Percentiles rank a stretch among this genome's conserved stretches.
Evolutionary conservation across 30 jellyfish, hydroid and myxozoan species (phyloP).

Genomic region (Hydractinia echinata): DNA sequence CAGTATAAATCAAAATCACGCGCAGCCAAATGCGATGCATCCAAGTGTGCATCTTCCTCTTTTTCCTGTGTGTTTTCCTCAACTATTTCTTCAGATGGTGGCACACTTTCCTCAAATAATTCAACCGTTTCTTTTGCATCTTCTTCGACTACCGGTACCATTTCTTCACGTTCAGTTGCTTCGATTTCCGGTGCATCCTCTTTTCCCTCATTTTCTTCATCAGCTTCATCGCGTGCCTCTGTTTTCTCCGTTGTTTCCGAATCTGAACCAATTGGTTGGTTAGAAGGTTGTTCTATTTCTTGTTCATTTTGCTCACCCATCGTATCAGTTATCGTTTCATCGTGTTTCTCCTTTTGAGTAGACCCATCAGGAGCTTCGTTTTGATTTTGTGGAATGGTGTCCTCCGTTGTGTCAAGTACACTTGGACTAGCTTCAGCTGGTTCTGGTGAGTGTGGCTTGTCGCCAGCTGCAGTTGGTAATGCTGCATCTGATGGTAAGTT

Average conservation of each 20-base stretch:
- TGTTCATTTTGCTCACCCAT: no score
- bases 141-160: neutral
- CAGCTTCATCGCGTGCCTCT: neutral
- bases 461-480: no score
- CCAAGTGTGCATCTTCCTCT: neutral
- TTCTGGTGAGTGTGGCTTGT: no score
- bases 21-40: neutral
- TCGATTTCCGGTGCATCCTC: neutral
- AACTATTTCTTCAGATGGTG: neutral
- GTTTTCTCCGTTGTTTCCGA: neutral
- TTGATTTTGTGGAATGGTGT: no score
- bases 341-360: no score
- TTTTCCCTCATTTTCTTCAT: neutral
- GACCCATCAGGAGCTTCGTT: no score
- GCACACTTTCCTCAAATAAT: neutral
- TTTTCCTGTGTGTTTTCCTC: neutral
- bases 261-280: no score
- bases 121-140: neutral
- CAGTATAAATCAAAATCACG: constrained; percentile 2
- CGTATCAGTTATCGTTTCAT: no score
- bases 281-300: no score
- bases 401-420: no score
- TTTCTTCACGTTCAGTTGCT: neutral
- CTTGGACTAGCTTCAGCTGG: no score
- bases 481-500: no score